Base-by-base conservation (phyloP, 2,113 vertebrate species). In the Cyanoliseus patagonus region DNA sequence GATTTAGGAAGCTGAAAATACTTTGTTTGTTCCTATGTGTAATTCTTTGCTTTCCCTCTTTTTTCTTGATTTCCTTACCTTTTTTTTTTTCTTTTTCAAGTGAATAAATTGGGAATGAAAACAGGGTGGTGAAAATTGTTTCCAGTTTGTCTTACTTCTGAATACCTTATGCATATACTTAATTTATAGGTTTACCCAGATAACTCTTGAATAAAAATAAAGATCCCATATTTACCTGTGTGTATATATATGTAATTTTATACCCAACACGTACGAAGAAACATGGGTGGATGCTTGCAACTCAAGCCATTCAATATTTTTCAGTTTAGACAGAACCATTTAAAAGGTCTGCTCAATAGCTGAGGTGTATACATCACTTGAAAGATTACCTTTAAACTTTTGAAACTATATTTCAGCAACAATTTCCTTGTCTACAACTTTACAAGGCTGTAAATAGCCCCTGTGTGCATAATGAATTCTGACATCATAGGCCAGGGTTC, bases 371-470 rank as follows among this genome's bases (percentile, higher is more conserved):
- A 92, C 88, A 91, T 88, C 88, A 91, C 68, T 30, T 28, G 96
- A 92, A 89, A 79, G 92, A 95, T 94, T 98, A 95, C 90, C 63
- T 96, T 97, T 97, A 94, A 96, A 97, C 73, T 94, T 96, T 96
- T 90, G 96, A 96, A 97, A 89, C 84, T 64, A 80, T 94, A 94
- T 97, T 97, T 94, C 95, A 95, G 95, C 95, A 97, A 97, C 96
- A 97, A 97, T 98, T 98, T 98, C 97, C 98, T 98, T 97, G 96
- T 98, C 97, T 97, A 96, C 97, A 92, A 94, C 86, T 98, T 98
- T 98, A 97, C 90, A 96, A 97, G 97, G 94, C 93, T 93, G 91
- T 97, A 97, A 98, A 97, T 95, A 95, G 97, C 93, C 96, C 96
- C 95, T 92, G 91, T 91, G 96, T 95, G 96, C 95, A 93, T 94